Base-by-base conservation (phyloP, 2,113 vertebrate genomes). In the Podarcis raffonei region DNA sequence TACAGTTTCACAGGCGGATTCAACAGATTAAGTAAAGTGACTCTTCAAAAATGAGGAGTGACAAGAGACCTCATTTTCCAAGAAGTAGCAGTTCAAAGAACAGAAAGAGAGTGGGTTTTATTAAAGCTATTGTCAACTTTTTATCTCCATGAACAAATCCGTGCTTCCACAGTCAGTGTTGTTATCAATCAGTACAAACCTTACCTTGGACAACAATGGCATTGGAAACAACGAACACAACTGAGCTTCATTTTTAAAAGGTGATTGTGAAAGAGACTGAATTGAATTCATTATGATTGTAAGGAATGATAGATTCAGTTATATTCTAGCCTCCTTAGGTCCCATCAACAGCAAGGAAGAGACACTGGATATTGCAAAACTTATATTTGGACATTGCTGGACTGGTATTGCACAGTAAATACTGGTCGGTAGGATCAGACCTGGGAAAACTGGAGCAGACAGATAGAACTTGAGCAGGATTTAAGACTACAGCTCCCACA, bases 21-120 rank as follows among this genome's bases (percentile, higher is more conserved):
- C 93, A 95, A 94, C 89, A 62, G 66, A 86, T 85, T 90, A 92
- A 93, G 66, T 89, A 90, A 93, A 95, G 94, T 84, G 88, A 89
- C 91, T 95, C 86, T 95, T 85, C 78, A 92, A 90, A 91, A 90
- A 90, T 84, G 81, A 81, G 25, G 68, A 91, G 75, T 42, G 9
- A 27, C 88, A 85, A 93, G 82, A 93, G 83, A 88, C 30, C 37
- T 93, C 42, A 84, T 92, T 93, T 92, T 84, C 78, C 81, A 85
- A 78, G 77, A 90, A 90, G 90, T 53, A 71, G 65, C 91, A 88
- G 57, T 42, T 81, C 91, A 1, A 91, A 84, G 83, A 81, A 90
- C 16, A 88, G 85, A 91, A 77, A 65, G 32, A 90, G 20, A 27
- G 7, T 16, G 1, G 59, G 18, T 71, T n/a, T 69, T 83, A 65